Percentiles rank a stretch among this genome's conserved stretches.
These are phyloP conservation scores for Aethina tumida DNA, from an alignment of 1,140 invertebrate species.

Conservation along the genomic window DNA sequence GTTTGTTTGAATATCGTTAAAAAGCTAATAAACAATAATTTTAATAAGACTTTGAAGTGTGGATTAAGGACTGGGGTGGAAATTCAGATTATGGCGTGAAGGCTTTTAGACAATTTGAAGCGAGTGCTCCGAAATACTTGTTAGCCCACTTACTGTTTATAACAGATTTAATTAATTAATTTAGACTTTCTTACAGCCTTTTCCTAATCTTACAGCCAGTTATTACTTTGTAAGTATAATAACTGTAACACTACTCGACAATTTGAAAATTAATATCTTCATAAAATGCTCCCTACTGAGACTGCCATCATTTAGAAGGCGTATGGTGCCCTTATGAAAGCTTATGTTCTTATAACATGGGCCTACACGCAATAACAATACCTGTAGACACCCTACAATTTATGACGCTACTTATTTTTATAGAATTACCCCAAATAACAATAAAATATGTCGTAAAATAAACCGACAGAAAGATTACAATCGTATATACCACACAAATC, in stretches of 20 bases:
- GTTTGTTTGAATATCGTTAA: too few relatives aligned
- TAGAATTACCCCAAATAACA: too few relatives aligned
- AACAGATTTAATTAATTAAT: slow-evolving; percentile 38
- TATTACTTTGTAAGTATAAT: slow-evolving; percentile 35
- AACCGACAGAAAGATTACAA: too few relatives aligned
- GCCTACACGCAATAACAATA: slow-evolving; percentile 19
- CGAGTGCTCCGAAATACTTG: slow-evolving; percentile 21
- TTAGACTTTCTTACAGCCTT: slow-evolving; percentile 29
- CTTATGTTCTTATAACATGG: slow-evolving; percentile 23
- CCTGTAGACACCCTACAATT: slow-evolving; percentile 20
- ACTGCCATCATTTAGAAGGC: slow-evolving; percentile 21
- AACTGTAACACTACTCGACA: slow-evolving; percentile 34
- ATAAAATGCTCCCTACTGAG: slow-evolving; percentile 30
- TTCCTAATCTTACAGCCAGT: slow-evolving; percentile 33
- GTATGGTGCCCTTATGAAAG: slow-evolving; percentile 26
- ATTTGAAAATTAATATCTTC: slow-evolving; percentile 36
- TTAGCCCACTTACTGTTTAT: slow-evolving; percentile 33
- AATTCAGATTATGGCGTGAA: slow-evolving; percentile 15
- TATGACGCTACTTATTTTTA: too few relatives aligned
- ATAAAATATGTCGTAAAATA: too few relatives aligned
- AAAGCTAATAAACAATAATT: slow-evolving; percentile 24
- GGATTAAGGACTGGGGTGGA: slow-evolving; percentile 11
- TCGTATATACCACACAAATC: too few relatives aligned
- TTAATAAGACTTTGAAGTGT: slow-evolving; percentile 20
- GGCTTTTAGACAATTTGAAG: slow-evolving; percentile 17